These are phyloP conservation scores for Beris chalybata DNA, from an alignment of 2,888 invertebrate species.

Conservation along the genomic window DNA sequence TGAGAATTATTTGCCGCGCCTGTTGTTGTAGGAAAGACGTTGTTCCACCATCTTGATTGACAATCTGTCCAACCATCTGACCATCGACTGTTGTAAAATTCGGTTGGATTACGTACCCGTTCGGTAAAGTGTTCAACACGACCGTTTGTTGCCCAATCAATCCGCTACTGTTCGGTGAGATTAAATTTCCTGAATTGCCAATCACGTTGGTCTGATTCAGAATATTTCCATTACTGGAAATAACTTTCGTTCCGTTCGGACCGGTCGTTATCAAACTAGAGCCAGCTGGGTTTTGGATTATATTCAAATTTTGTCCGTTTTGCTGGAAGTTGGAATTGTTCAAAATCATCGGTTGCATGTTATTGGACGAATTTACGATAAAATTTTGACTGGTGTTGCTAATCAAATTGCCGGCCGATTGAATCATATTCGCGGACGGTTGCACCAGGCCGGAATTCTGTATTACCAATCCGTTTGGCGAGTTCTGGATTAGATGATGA, in stretches of 20 bases:
- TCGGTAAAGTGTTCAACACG: conserved; percentile 76
- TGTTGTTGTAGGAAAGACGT: conserved; percentile 43
- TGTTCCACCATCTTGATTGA: conserved; percentile 58
- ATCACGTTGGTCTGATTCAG: conserved; percentile 36
- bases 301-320: conserved; percentile 41
- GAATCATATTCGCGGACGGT: conserved; percentile 37
- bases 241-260: conserved; percentile 45
- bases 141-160: conserved; percentile 76
- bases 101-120: conserved; percentile 78
- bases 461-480: conserved; percentile 40
- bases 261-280: conserved; percentile 38
- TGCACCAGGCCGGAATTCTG: conserved; percentile 41
- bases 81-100: conserved; percentile 71
- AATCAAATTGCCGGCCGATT: conserved; percentile 34
- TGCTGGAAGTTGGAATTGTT: conserved; percentile 40
- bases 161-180: conserved; percentile 42
- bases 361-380: conserved; percentile 43
- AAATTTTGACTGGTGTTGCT: conserved; percentile 36
- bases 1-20: conserved; percentile 52
- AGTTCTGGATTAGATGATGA: conserved; percentile 37
- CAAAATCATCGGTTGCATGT: conserved; percentile 44
- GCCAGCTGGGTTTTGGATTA: conserved; percentile 34
- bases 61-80: conserved; percentile 64
- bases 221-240: conserved; percentile 39
- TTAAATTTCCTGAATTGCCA: conserved; percentile 41